Percentiles rank a stretch among this genome's conserved stretches.
Evolutionary conservation across 2,113 vertebrate genomes (phyloP).

Genomic region (Eulacestoma nigropectus): DNA sequence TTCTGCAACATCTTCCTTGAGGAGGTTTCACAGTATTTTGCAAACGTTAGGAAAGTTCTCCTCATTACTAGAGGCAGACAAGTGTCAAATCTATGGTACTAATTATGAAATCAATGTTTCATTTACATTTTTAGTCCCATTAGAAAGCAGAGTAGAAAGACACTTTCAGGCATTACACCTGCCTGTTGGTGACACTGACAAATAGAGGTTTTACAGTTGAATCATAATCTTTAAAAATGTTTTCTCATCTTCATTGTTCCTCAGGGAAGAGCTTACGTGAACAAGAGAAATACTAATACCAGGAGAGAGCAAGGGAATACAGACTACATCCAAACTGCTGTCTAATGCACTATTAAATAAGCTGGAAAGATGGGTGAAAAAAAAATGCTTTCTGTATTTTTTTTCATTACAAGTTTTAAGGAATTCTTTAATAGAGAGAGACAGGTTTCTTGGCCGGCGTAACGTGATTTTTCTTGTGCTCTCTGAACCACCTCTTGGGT

Average conservation of each 20-base stretch:
- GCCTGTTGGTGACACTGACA: conserved; percentile 34
- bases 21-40: conserved; percentile 2
- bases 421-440: neutral
- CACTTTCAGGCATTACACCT: conserved; percentile 17
- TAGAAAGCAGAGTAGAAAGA: conserved; percentile 33
- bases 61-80: conserved; percentile 8
- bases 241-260: conserved; percentile 44
- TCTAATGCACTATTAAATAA: neutral
- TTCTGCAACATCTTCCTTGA: neutral
- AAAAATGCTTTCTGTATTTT: neutral
- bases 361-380: neutral
- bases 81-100: conserved; percentile 14
- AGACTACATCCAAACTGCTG: neutral
- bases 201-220: conserved; percentile 27
- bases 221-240: conserved; percentile 42
- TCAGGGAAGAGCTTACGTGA: neutral
- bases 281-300: neutral
- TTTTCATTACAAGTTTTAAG: neutral
- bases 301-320: neutral
- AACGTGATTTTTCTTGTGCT: neutral
- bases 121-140: conserved; percentile 27
- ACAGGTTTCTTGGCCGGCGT: neutral
- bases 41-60: neutral
- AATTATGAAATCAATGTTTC: conserved; percentile 54
- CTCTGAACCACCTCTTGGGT: neutral